Conservation (phyloP, 2,113 vertebrate species). For the Chlorodrepanis virens region DNA sequence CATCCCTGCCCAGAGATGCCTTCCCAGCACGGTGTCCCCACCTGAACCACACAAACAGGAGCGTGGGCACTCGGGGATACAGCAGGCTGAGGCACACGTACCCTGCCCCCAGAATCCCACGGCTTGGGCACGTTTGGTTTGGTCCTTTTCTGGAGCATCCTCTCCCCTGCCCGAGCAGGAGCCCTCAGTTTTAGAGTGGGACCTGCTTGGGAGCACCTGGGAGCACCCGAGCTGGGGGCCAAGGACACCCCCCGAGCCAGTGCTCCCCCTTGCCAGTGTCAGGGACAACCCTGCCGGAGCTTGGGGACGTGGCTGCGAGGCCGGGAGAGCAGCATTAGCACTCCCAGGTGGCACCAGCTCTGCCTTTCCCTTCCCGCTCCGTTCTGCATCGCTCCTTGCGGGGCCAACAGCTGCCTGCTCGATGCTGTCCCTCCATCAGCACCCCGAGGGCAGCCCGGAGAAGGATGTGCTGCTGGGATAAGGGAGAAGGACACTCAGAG, state of each 20-base stretch:
- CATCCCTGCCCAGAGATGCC: neutral
- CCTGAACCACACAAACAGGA: rapidly evolving
- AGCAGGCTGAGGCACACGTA: rapidly evolving
- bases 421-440: neutral
- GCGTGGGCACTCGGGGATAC: neutral
- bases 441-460: neutral
- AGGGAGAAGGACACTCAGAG: neutral
- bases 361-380: neutral
- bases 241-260: neutral
- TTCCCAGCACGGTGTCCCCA: rapidly evolving
- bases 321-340: rapidly evolving
- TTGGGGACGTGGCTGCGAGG: neutral
- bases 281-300: neutral
- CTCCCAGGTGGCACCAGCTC: neutral
- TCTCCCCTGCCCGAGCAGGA: neutral
- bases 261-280: neutral
- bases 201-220: neutral
- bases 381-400: neutral
- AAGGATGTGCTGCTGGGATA: neutral
- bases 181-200: rapidly evolving
- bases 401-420: neutral
- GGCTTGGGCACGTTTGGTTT: rapidly evolving
- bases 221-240: neutral
- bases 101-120: neutral
- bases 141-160: neutral